A percentile compares a stretch with the other conserved stretches of the same genome.
Conservation (phyloP, 2,888 invertebrate genomes). For the Cosmorhoe ocellata region DNA sequence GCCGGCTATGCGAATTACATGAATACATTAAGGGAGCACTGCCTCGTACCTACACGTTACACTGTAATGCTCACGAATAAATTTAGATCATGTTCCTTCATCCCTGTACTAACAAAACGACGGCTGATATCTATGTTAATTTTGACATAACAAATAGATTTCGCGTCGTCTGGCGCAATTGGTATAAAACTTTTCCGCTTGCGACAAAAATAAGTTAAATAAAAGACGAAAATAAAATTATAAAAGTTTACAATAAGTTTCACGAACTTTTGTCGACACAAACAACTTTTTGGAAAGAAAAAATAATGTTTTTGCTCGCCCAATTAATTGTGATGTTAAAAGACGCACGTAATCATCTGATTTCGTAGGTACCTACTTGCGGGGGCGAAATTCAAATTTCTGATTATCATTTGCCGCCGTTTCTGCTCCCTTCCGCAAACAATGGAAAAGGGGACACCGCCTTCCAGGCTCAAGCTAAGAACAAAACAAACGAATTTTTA, state of each 20-base stretch:
- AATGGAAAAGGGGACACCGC: slow-evolving; percentile 75
- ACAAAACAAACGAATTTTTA: slow-evolving; percentile 83
- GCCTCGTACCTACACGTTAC: slow-evolving; percentile 76
- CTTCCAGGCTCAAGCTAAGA: slow-evolving; percentile 72
- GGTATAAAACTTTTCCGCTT: slow-evolving; percentile 25
- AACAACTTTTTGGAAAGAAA: slow-evolving; percentile 52
- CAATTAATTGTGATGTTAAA: slow-evolving; percentile 76
- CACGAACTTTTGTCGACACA: slow-evolving; percentile 52
- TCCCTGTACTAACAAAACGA: slow-evolving; percentile 62
- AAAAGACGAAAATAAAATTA: slow-evolving; percentile 34
- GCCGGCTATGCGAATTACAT: slow-evolving; percentile 81
- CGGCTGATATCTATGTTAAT: slow-evolving; percentile 71
- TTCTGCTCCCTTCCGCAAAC: slow-evolving; percentile 76
- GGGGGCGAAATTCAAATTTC: slow-evolving; percentile 78
- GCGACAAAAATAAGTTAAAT: slow-evolving; percentile 37
- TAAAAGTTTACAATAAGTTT: slow-evolving; percentile 49
- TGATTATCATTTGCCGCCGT: slow-evolving; percentile 75
- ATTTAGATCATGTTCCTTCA: slow-evolving; percentile 77
- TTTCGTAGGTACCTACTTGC: slow-evolving; percentile 66
- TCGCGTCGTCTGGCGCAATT: slow-evolving; percentile 44
- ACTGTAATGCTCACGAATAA: slow-evolving; percentile 80
- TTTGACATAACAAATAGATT: slow-evolving; percentile 61
- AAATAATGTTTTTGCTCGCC: slow-evolving; percentile 66
- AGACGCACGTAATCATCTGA: slow-evolving; percentile 75
- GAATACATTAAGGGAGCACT: slow-evolving; percentile 80